Evolutionary conservation across 2,113 vertebrate genomes (phyloP).

Genomic region (Prunella fulvescens): DNA sequence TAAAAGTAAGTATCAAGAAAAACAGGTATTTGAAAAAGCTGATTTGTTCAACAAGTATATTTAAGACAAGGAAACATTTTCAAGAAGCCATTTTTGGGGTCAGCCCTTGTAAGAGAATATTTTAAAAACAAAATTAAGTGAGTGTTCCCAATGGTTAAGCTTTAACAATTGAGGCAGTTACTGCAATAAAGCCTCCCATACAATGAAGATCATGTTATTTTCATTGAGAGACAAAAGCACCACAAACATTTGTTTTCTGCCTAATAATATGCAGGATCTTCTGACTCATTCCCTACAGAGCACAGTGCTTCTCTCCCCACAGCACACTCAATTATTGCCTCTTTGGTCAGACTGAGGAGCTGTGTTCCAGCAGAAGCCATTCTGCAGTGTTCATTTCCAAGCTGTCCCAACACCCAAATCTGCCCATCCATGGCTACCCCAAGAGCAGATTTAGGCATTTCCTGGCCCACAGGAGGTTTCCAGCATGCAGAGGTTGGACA

Average conservation of each 20-base stretch:
- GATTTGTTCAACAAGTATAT: background rate
- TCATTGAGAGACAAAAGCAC: background rate
- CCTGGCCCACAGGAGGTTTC: background rate
- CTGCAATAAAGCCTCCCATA: background rate
- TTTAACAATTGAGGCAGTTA: background rate
- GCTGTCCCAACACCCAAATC: background rate
- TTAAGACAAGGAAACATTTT: background rate
- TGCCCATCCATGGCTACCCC: background rate
- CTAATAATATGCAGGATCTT: background rate
- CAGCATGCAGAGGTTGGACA: background rate
- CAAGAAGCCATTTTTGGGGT: background rate
- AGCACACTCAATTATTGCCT: background rate
- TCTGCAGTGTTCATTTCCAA: background rate
- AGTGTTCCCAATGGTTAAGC: background rate
- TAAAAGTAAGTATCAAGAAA: background rate
- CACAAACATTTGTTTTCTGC: slow-evolving; percentile 23
- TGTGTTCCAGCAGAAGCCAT: background rate
- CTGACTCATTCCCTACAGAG: background rate
- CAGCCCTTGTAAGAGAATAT: background rate
- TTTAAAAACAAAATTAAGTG: background rate
- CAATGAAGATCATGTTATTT: background rate
- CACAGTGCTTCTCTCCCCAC: background rate
- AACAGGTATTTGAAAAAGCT: background rate
- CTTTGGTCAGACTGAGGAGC: background rate
- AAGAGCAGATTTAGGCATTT: background rate